Evolutionary conservation across 2,797 vertebrate species (phyloP), one percentile per base, ranked within the genome.

Genomic region (Hydrophis major): DNA sequence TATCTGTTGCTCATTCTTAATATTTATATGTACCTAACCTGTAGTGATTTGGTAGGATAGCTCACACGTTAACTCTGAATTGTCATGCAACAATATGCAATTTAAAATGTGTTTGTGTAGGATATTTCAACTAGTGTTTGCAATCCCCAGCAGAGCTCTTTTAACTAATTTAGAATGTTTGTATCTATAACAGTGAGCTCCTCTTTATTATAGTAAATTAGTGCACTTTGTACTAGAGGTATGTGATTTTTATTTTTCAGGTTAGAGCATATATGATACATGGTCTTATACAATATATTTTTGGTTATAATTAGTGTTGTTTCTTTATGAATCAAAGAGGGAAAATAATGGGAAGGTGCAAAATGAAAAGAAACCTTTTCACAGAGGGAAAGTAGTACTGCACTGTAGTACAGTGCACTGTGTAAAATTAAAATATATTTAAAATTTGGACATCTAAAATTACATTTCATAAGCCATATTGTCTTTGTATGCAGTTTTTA

Each of bases 401-500:
- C 66, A 88, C 92, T 1, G 0, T 94, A 32, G 91, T 6, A 0
- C 56, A 37, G 37, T 1, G 28, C 66, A 88, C 92, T 1, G 0
- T 94, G 91, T 92, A 1, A 0, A 93, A 93, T 63, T 87, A 90
- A 95, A 95, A 91, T 78, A 93, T 61, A 92, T 86, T 93, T 94
- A 74, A 86, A 94, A 90, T 93, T 93, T 59, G 95, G 95, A 91
- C 93, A 66, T 6, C 89, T 94, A 92, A 63, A 93, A 1, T 89
- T 42, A 94, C 90, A 90, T 87, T 94, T 92, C 89, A 13, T 0
- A 7, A 63, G 28, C 18, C 12, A 53, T 1, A 69, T 94, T 94
- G 95, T 93, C 94, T 95, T 87, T 93, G 95, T 89, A 94, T 93
- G 95, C 94, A 25, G 42, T 83, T 83, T 83, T 83, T 22, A 47